Percentiles rank a stretch among this genome's conserved stretches.
Conservation (phyloP, 1,140 invertebrate genomes). For the Luehdorfia chinensis region DNA sequence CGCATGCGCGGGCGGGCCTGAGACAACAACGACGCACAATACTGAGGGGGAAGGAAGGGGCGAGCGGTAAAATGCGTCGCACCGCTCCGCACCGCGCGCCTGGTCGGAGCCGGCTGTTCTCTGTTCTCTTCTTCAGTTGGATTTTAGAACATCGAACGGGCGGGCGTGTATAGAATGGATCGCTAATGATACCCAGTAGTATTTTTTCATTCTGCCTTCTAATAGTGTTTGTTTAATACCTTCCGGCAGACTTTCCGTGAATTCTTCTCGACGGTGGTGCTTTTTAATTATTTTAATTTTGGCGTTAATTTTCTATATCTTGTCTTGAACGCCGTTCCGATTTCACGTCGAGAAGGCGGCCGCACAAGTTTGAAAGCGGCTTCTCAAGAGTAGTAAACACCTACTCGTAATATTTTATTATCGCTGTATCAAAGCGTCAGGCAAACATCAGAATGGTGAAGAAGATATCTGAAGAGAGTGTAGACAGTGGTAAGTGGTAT, state of each 20-base stretch:
- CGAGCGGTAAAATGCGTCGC: slow-evolving; percentile 23
- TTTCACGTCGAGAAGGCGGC: slow-evolving; percentile 74
- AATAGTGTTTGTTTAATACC: slow-evolving; percentile 75
- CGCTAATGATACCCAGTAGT: slow-evolving; percentile 68
- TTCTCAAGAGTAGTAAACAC: slow-evolving; percentile 71
- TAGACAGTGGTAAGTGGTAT: slow-evolving; percentile 69
- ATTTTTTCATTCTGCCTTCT: slow-evolving; percentile 73
- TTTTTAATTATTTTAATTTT: slow-evolving; percentile 56
- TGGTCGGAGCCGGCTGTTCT: slow-evolving; percentile 50
- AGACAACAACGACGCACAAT: slow-evolving; percentile 55
- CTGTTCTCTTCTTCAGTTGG: slow-evolving; percentile 71
- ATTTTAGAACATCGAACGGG: slow-evolving; percentile 76
- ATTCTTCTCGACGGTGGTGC: slow-evolving; percentile 72
- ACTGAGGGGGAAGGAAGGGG: slow-evolving; percentile 25
- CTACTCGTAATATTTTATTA: slow-evolving; percentile 67
- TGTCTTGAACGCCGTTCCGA: slow-evolving; percentile 64
- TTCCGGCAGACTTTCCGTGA: slow-evolving; percentile 67
- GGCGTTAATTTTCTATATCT: slow-evolving; percentile 59
- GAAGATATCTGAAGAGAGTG: slow-evolving; percentile 77
- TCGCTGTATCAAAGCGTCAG: slow-evolving; percentile 60
- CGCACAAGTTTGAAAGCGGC: slow-evolving; percentile 75
- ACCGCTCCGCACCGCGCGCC: slow-evolving; percentile 37
- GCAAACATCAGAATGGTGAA: slow-evolving; percentile 73
- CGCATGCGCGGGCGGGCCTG: slow-evolving; percentile 60
- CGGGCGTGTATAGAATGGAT: slow-evolving; percentile 75